phyloP scores from a whole-genome alignment of 2,797 vertebrate species.

The Sebastolobus altivelis region DNA sequence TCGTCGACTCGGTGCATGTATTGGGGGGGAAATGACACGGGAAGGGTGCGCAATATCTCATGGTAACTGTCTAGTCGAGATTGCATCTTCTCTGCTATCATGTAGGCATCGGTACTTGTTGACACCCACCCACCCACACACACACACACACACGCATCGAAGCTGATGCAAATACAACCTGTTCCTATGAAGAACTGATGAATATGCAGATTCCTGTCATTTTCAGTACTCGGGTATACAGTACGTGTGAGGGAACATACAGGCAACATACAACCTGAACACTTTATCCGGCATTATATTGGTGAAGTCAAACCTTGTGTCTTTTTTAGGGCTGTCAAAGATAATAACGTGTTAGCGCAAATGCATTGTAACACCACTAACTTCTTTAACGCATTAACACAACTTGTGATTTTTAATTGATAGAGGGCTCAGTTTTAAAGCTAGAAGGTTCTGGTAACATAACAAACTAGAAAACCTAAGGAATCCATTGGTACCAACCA shows the following conservation, averaged over 20 bases:
- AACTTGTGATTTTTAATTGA: too few species aligned
- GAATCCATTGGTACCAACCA: too few species aligned
- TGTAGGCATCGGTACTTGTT: slow-evolving; percentile 37
- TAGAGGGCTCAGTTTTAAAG: too few species aligned
- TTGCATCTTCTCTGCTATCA: slow-evolving; percentile 47
- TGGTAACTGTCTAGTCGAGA: slow-evolving; percentile 44
- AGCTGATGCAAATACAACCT: slow-evolving; percentile 50
- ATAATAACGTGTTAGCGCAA: too few species aligned
- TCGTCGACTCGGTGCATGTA: slow-evolving; percentile 45
- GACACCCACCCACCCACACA: slow-evolving; percentile 41
- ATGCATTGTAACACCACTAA: too few species aligned
- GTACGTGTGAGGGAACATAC: slow-evolving; percentile 11
- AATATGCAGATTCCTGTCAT: slow-evolving; percentile 59
- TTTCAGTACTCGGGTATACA: slow-evolving; percentile 8
- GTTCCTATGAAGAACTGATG: slow-evolving; percentile 55
- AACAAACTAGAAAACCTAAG: too few species aligned
- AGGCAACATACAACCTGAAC: background rate
- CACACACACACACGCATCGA: slow-evolving; percentile 5
- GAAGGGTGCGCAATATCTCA: slow-evolving; percentile 42
- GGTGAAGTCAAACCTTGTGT: slow-evolving; percentile 3
- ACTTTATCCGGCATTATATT: slow-evolving; percentile 4
- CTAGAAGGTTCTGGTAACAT: too few species aligned
- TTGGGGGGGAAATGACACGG: slow-evolving; percentile 1
- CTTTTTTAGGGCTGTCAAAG: background rate
- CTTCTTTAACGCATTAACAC: too few species aligned